Evolutionary conservation across 35 echinoderm and acorn worm genomes (phyloP).

Genomic region (Acanthaster planci): DNA sequence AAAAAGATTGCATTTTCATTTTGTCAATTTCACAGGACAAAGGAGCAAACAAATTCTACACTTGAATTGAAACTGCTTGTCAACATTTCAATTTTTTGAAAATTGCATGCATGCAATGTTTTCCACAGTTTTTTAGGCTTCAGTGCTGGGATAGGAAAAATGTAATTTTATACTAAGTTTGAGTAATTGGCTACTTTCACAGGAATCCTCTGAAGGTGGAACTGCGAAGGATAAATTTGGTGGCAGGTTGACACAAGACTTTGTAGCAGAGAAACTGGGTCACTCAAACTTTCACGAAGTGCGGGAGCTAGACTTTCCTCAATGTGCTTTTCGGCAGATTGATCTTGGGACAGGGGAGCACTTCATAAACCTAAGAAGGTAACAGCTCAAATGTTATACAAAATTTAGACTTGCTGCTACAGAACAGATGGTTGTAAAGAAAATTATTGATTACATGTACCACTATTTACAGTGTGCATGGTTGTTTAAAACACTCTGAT

Average conservation of each 20-base stretch:
- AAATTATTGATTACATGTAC: no score
- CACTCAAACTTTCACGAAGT: slow-evolving; percentile 97
- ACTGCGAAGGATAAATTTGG: slow-evolving; percentile 93
- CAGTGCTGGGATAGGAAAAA: not conserved
- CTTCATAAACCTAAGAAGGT: slow-evolving; percentile 97
- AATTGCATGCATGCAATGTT: no score
- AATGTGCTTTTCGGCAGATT: slow-evolving; percentile 66
- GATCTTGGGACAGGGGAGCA: slow-evolving; percentile 92
- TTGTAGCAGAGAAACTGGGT: slow-evolving; percentile 96
- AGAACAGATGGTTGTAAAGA: no score
- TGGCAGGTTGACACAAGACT: slow-evolving; percentile 92
- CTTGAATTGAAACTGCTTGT: no score
- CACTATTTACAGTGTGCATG: no score
- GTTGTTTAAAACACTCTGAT: no score
- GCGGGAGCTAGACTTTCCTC: slow-evolving; percentile 91
- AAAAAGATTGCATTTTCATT: no score
- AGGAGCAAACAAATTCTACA: no score
- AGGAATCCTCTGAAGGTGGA: slow-evolving; percentile 94
- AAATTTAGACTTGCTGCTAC: no score
- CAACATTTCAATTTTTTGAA: no score
- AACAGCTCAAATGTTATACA: not conserved
- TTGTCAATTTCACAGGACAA: no score
- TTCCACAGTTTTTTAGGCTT: no score
- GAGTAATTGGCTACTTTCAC: not conserved
- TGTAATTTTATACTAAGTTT: not conserved